Percentiles rank a stretch among this genome's conserved stretches.
These are phyloP conservation scores for Sorex maritimensis DNA, from an alignment of 2,797 vertebrate genomes.

Conservation along the genomic window DNA sequence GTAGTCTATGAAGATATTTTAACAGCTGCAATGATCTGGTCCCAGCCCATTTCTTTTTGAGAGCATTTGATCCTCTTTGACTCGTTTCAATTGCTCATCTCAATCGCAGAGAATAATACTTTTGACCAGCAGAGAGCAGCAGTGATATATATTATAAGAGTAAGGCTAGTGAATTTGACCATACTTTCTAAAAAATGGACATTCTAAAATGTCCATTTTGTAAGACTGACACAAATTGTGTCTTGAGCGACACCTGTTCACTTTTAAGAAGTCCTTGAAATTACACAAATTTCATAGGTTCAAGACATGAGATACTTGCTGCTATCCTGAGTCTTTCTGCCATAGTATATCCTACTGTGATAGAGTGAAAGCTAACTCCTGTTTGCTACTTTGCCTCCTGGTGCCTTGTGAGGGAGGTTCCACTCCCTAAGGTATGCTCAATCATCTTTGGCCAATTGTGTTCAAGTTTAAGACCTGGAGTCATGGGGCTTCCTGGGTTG, in stretches of 20 bases:
- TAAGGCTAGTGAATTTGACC: constrained; percentile 63
- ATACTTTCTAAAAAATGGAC: constrained; percentile 46
- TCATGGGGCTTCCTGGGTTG: not conserved
- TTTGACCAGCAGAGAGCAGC: constrained; percentile 93
- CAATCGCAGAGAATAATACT: constrained; percentile 82
- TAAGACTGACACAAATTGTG: not conserved
- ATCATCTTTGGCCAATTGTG: not conserved
- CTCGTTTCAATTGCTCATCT: constrained; percentile 1
- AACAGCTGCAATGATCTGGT: not conserved
- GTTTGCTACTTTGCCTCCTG: not conserved
- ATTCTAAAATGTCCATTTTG: not conserved
- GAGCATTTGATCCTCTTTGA: not conserved
- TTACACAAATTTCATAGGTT: not conserved
- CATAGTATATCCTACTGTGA: not conserved
- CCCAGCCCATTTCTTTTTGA: not conserved
- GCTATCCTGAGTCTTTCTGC: not conserved
- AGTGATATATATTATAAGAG: constrained; percentile 86
- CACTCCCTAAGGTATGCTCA: not conserved
- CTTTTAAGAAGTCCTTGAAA: not conserved
- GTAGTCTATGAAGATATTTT: not conserved
- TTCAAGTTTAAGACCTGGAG: not conserved
- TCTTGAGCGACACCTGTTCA: not conserved
- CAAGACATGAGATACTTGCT: not conserved
- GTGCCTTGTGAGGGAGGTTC: not conserved
- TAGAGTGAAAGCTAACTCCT: not conserved